Evolutionary conservation across 2,113 vertebrate genomes (phyloP).

Genomic region (Macrotis lagotis): DNA sequence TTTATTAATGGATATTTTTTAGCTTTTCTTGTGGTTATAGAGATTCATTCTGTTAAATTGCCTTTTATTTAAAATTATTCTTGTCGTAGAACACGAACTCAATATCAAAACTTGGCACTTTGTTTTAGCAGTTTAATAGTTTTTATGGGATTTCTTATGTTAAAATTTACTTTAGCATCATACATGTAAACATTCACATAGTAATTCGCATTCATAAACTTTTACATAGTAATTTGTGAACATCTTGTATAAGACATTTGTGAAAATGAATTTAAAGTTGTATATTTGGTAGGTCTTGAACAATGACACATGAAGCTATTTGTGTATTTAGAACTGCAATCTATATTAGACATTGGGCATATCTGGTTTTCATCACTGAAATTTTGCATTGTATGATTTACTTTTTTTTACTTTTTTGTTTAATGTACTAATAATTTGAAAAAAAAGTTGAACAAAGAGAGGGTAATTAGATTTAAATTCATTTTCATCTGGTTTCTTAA

Average conservation of each 20-base stretch:
- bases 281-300: not conserved
- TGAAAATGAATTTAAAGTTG: not conserved
- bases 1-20: not conserved
- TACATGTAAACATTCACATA: not conserved
- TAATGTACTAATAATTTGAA: conserved; percentile 20
- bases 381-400: conserved; percentile 27
- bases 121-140: not conserved
- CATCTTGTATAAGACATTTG: not conserved
- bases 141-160: not conserved
- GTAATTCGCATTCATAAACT: too few relatives aligned
- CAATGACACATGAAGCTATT: not conserved
- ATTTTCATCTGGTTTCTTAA: not conserved
- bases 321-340: not conserved
- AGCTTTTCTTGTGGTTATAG: not conserved
- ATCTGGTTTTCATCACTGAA: not conserved
- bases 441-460: not conserved
- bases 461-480: not conserved
- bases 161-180: not conserved
- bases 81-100: not conserved
- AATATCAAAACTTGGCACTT: not conserved
- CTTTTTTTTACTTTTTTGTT: not conserved
- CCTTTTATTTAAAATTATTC: not conserved
- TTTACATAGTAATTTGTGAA: not conserved
- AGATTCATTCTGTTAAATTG: not conserved
- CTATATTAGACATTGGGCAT: not conserved